Conservation (phyloP, 2,888 invertebrate genomes). For the Lobophora halterata region DNA sequence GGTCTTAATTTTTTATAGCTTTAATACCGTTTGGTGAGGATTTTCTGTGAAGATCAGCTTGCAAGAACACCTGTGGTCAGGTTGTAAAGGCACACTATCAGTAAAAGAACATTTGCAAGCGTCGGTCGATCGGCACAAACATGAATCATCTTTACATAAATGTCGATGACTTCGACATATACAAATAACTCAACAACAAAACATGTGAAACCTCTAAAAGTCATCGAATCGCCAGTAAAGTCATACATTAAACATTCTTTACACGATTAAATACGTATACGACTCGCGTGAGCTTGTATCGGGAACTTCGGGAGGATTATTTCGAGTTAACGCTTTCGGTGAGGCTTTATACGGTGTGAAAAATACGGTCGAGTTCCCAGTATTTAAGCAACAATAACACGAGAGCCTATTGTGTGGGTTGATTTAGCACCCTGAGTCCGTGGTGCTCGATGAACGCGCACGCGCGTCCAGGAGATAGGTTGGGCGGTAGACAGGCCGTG, state of each 20-base stretch:
- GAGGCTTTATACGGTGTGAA: conserved; percentile 31
- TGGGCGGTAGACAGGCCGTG: no score
- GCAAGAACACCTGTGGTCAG: no score
- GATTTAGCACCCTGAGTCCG: conserved; percentile 40
- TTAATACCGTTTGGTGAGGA: no score
- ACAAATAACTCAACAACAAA: conserved; percentile 6
- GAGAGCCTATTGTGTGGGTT: conserved; percentile 40
- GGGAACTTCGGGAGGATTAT: conserved; percentile 21
- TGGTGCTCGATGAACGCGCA: conserved; percentile 30
- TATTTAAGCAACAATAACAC: conserved; percentile 47
- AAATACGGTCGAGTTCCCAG: conserved; percentile 37
- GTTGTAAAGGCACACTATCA: no score
- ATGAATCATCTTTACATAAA: conserved; percentile 18
- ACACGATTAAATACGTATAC: conserved; percentile 23
- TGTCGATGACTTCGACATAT: conserved; percentile 21
- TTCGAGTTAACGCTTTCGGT: conserved; percentile 29
- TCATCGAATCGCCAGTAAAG: no score
- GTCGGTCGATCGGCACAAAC: background rate
- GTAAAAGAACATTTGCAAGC: background rate
- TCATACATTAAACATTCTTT: conserved; percentile 1
- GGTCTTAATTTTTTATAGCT: no score
- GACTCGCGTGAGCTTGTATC: conserved; percentile 22
- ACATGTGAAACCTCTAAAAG: conserved; percentile 10
- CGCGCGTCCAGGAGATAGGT: no score
- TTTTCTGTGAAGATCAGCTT: no score